These are phyloP conservation scores for Yponomeuta malinellus DNA, from an alignment of 2,888 invertebrate genomes.

Conservation along the genomic window DNA sequence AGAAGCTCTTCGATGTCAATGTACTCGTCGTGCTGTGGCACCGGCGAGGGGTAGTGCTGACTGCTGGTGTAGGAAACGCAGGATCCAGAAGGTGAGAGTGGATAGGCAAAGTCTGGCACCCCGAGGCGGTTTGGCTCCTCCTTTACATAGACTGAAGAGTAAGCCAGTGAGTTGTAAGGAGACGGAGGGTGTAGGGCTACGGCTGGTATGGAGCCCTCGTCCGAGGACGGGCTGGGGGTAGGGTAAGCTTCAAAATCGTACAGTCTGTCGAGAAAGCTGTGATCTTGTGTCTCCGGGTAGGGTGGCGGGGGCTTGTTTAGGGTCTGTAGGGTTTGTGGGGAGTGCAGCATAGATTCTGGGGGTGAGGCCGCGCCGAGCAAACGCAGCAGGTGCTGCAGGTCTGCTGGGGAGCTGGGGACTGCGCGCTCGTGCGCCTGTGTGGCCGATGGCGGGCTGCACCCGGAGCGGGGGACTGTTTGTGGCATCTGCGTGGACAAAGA, in stretches of 20 bases:
- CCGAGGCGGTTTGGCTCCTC: constrained; percentile 73
- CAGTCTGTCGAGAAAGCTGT: constrained; percentile 57
- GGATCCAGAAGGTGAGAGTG: constrained; percentile 76
- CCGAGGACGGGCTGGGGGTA: constrained; percentile 68
- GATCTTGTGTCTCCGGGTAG: constrained; percentile 48
- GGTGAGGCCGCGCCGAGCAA: constrained; percentile 69
- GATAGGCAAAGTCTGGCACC: constrained; percentile 71
- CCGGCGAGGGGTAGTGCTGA: constrained; percentile 70
- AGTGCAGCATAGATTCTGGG: constrained; percentile 68
- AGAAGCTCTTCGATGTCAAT: constrained; percentile 78
- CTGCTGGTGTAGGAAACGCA: constrained; percentile 72
- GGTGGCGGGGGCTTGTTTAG: constrained; percentile 65
- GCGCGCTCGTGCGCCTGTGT: constrained; percentile 79
- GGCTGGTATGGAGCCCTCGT: constrained; percentile 74
- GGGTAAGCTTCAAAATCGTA: constrained; percentile 72
- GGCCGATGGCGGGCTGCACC: constrained; percentile 85
- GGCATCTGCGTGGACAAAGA: constrained; percentile 80
- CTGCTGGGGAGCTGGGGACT: constrained; percentile 73
- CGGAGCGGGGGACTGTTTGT: constrained; percentile 87
- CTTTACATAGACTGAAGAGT: constrained; percentile 55
- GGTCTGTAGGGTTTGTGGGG: constrained; percentile 53
- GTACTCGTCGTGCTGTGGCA: constrained; percentile 77
- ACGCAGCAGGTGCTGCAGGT: constrained; percentile 62
- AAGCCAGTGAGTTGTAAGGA: constrained; percentile 67
- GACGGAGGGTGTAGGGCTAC: constrained; percentile 75